Percentiles rank a stretch among this genome's conserved stretches.
Evolutionary conservation across 2,888 invertebrate species (phyloP).

Genomic region (Julus scanicus): DNA sequence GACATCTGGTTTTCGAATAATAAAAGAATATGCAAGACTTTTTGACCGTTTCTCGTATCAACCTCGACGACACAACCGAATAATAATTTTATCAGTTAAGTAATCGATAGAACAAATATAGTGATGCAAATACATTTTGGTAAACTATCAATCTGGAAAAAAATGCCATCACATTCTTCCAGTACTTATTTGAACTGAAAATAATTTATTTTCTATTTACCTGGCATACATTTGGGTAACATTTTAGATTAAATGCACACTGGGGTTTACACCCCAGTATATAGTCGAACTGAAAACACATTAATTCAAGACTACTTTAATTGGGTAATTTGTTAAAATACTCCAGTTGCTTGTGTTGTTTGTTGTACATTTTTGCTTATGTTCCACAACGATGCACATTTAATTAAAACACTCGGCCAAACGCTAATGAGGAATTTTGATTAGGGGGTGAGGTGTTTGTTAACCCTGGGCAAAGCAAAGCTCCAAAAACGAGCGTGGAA

Average conservation of each 20-base stretch:
- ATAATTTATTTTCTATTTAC: no score
- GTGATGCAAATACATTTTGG: no score
- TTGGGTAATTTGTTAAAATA: constrained; percentile 33
- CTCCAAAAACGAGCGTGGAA: not conserved
- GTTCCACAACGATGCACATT: constrained; percentile 20
- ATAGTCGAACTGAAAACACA: not conserved
- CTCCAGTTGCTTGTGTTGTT: not conserved
- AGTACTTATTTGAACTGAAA: no score
- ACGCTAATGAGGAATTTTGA: not conserved
- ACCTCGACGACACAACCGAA: no score
- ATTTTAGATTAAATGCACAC: not conserved
- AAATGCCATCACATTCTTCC: no score
- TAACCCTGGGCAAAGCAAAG: constrained; percentile 11
- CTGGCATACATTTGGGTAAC: not conserved
- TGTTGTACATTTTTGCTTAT: not conserved
- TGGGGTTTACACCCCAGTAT: not conserved
- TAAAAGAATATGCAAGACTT: no score
- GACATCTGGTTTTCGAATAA: no score
- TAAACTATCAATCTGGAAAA: no score
- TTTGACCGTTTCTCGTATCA: no score
- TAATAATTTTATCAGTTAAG: no score
- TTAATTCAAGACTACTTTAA: not conserved
- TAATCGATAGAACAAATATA: no score
- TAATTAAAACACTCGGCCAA: constrained; percentile 6
- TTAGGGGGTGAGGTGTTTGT: not conserved